Base-by-base conservation (phyloP, 2,113 vertebrate species). In the Axis porcinus region DNA sequence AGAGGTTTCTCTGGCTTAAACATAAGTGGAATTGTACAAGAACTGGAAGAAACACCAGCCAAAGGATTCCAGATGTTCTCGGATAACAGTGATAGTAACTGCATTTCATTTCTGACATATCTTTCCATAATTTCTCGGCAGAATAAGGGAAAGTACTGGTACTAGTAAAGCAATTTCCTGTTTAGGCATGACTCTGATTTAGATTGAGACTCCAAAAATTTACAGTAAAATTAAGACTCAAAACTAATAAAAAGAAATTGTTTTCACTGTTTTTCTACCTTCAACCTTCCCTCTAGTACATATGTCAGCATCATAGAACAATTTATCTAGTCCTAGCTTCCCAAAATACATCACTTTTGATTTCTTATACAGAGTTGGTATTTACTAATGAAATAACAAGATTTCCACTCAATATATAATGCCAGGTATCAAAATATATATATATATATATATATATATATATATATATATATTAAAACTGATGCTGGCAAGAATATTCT, bases 311-410 rank as follows among this genome's bases (percentile, higher is more conserved):
- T 89, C 8, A 88, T 3, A 81, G 43, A 93, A 83, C 64, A 79
- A 91, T 94, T 54, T 52, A 83, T 50, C n/a, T 82, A 95, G 50
- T n/a, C 60, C 11, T 83, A 54, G 10, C 6, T 91, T 79, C 85
- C 55, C 27, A 6, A 96, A 90, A 78, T 40, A 74, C 17, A 78
- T 43, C 10, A 64, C 28, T 90, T 97, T 93, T 90, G 21, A 93
- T 43, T 90, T 96, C 47, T 86, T 89, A 82, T 83, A 86, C 4
- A 10, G 15, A 91, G 25, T 86, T 64, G 54, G 16, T 87, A 91
- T 86, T 93, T n/a, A 90, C 55, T 90, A 90, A 57, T 50, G 9
- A 96, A 93, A 87, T 83, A 90, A 95, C n/a, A 95, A 93, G 54
- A 82, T 96, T 96, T 86, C 45, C 4, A 60, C 27, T 86, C 19